Conservation (phyloP, 2,888 invertebrate genomes). For the Lordiphosa andalusiaca region DNA sequence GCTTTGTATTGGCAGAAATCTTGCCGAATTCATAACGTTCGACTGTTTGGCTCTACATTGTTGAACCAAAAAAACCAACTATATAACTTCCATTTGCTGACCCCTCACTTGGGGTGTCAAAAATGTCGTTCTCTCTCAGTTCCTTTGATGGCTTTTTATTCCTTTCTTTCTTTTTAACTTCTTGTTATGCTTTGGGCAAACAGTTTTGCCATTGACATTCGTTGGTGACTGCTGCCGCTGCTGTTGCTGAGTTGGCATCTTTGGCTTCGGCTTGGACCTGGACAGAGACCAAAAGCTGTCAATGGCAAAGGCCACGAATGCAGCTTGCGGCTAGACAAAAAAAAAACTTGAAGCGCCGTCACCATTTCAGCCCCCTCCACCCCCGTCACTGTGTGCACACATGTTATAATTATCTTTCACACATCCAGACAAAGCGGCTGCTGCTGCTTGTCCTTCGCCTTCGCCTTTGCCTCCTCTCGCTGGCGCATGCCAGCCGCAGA, state of each 20-base stretch:
- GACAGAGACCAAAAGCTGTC: slow-evolving; percentile 36
- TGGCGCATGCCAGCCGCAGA: slow-evolving; percentile 64
- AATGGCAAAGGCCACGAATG: slow-evolving; percentile 46
- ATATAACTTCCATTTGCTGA: too few relatives aligned
- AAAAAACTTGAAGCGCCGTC: slow-evolving; percentile 24
- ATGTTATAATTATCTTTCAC: slow-evolving; percentile 70
- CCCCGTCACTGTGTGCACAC: slow-evolving; percentile 34
- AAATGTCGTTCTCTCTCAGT: slow-evolving; percentile 5
- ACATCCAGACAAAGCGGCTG: slow-evolving; percentile 59
- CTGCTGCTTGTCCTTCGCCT: slow-evolving; percentile 35
- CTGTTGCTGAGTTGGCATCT: slow-evolving; percentile 49
- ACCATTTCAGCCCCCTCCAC: slow-evolving; percentile 16
- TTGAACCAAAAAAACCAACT: too few relatives aligned
- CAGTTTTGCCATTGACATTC: slow-evolving; percentile 62
- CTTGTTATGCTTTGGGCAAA: slow-evolving; percentile 52
- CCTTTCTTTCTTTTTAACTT: slow-evolving; percentile 9
- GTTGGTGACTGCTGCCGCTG: slow-evolving; percentile 14
- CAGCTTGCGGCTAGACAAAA: slow-evolving; percentile 46
- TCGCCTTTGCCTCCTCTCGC: slow-evolving; percentile 4
- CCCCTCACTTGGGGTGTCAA: neutral
- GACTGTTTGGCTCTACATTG: too few relatives aligned
- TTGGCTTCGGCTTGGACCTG: slow-evolving; percentile 18
- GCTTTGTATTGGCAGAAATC: too few relatives aligned
- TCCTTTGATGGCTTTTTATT: slow-evolving; percentile 1
- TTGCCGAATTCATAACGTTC: too few relatives aligned